A percentile compares a stretch with the other conserved stretches of the same genome.
Evolutionary conservation across 2,113 vertebrate genomes (phyloP).

Genomic region (Mesembrinibis cayennensis): DNA sequence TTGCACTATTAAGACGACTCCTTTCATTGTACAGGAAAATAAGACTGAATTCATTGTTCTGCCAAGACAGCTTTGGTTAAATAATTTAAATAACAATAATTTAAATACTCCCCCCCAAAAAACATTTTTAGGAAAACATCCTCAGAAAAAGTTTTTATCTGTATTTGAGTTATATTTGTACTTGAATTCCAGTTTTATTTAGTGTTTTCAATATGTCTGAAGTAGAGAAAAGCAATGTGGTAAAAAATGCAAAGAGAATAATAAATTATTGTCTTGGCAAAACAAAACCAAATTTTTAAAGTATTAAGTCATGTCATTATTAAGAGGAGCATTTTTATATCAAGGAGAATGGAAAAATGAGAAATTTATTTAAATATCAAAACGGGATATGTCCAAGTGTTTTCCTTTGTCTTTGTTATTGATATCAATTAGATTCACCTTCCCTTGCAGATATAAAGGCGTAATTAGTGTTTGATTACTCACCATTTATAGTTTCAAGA

Average conservation of each 20-base stretch:
- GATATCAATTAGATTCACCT: neutral
- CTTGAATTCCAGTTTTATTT: neutral
- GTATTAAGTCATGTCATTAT: neutral
- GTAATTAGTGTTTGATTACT: neutral
- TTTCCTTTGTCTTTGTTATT: neutral
- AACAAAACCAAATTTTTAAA: neutral
- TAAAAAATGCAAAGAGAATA: neutral
- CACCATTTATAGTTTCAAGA: neutral
- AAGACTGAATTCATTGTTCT: neutral
- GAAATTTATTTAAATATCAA: neutral
- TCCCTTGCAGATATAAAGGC: neutral
- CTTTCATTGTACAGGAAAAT: neutral
- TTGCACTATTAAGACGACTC: neutral
- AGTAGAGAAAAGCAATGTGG: neutral
- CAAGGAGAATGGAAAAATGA: neutral
- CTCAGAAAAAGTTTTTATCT: neutral
- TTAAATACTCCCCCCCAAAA: neutral
- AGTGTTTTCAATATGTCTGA: neutral
- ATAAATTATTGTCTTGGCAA: neutral
- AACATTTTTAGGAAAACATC: neutral
- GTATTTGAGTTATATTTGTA: neutral
- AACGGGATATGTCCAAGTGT: neutral
- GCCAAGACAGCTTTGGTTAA: neutral
- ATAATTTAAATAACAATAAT: neutral
- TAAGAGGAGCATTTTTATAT: neutral